These are phyloP conservation scores for Okapia johnstoni DNA, from an alignment of 2,113 vertebrate species.

Conservation along the genomic window DNA sequence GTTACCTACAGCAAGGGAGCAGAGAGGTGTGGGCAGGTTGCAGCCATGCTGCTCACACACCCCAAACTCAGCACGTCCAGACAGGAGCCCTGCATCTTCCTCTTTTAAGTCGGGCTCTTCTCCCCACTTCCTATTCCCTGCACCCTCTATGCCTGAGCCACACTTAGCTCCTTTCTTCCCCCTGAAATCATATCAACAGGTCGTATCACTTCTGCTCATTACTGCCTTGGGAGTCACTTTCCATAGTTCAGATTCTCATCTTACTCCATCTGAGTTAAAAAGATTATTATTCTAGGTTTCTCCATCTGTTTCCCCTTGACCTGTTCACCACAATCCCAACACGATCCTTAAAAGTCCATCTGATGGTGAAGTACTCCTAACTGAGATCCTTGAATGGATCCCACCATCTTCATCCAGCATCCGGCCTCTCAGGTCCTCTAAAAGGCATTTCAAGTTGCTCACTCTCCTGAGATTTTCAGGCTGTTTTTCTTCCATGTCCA, in stretches of 20 bases:
- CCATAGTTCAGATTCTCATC: background rate
- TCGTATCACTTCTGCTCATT: background rate
- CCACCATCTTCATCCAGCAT: background rate
- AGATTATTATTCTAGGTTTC: background rate
- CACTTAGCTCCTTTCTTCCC: background rate
- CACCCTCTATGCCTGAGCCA: background rate
- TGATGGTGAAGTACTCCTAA: background rate
- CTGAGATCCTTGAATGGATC: background rate
- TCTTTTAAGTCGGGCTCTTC: background rate
- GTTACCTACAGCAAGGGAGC: background rate
- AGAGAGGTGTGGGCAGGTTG: background rate
- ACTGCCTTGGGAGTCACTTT: background rate
- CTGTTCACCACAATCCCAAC: background rate
- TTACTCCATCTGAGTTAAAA: background rate
- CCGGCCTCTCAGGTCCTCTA: background rate
- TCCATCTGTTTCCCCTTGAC: background rate
- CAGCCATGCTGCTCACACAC: background rate
- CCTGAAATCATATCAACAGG: background rate
- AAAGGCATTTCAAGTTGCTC: background rate
- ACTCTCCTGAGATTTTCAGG: background rate
- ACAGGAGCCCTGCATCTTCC: background rate
- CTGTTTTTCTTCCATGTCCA: background rate
- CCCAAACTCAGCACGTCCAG: background rate
- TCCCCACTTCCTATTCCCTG: fast-evolving
- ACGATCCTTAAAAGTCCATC: background rate